A percentile compares a stretch with the other conserved stretches of the same genome.
Conservation (phyloP, 2,888 invertebrate species). For the Synergus japonicus region DNA sequence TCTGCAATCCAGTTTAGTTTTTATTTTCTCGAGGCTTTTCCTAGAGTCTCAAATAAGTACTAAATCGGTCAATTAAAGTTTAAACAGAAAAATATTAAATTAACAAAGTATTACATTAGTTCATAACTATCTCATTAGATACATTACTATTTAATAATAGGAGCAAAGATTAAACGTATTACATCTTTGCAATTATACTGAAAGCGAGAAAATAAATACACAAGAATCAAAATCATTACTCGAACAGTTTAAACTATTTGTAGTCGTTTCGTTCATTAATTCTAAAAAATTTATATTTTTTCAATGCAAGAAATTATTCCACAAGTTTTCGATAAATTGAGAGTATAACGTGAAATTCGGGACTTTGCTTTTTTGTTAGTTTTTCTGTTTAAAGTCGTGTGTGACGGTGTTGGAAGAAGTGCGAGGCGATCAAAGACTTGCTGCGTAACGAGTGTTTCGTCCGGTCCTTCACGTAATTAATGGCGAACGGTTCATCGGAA, state of each 20-base stretch:
- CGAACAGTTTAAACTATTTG: no score
- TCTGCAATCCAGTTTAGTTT: background rate
- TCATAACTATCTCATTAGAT: background rate
- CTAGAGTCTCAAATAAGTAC: background rate
- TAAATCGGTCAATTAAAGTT: background rate
- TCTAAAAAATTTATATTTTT: no score
- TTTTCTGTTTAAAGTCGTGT: background rate
- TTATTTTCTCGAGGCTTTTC: background rate
- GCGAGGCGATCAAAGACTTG: slow-evolving; percentile 60
- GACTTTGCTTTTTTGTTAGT: background rate
- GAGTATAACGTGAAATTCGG: background rate
- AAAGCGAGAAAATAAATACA: no score
- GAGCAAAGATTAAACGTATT: background rate
- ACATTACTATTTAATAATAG: background rate
- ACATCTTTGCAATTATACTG: background rate
- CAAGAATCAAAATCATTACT: no score
- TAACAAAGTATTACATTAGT: background rate
- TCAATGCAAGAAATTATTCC: no score
- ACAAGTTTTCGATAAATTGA: background rate
- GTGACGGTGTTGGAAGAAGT: background rate
- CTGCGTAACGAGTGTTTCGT: slow-evolving; percentile 66
- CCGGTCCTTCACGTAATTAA: slow-evolving; percentile 68
- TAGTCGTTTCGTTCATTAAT: no score
- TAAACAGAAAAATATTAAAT: slow-evolving; percentile 1
- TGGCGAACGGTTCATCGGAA: slow-evolving; percentile 60